Evolutionary conservation across 2,888 invertebrate genomes (phyloP), one percentile per base, ranked within the genome.

Genomic region (Protophormia terraenovae): DNA sequence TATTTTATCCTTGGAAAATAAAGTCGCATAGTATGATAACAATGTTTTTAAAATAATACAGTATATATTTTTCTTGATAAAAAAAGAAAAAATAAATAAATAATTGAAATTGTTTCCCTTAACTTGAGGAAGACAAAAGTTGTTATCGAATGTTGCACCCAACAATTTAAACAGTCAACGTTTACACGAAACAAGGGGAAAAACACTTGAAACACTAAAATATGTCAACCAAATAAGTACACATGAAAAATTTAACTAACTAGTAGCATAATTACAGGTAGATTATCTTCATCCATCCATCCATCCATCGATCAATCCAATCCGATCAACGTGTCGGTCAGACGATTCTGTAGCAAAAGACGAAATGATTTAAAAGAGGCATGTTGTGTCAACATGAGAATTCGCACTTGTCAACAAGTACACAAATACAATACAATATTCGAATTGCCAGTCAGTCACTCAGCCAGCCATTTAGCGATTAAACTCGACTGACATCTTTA

Each of bases 301-400:
- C 79, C 62, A 62, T 38, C 38, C 77, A 72, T 60, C 58, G 67
- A 69, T 72, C 72, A 80, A 80, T 72, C 50, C 80, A 72, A 77
- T 67, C 76, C 75, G 45, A 79, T 35, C 8, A 24, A 45, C 45
- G 35, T 10, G 35, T 55, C 62, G 35, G 64, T 19, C 50, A 66
- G n/a, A 29, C 47, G 47, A 67, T 14, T 45, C 14, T 41, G 29
- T 8, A 69, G 64, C 78, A 58, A 55, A 64, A 80, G 66, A 79
- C 67, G 45, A 69, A 83, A 86, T 83, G 83, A 86, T 86, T 86
- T 79, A 86, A 86, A 83, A 79, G 83, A 84, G 84, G 87, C 87
- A 87, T 88, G 87, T 88, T 87, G 87, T 87, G 87, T 86, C 88
- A 87, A 89, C 89, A 89, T 88, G 88, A 88, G 88, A 88, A 89